Conservation (phyloP, 2,888 invertebrate genomes). For the Steinernema hermaphroditum region DNA sequence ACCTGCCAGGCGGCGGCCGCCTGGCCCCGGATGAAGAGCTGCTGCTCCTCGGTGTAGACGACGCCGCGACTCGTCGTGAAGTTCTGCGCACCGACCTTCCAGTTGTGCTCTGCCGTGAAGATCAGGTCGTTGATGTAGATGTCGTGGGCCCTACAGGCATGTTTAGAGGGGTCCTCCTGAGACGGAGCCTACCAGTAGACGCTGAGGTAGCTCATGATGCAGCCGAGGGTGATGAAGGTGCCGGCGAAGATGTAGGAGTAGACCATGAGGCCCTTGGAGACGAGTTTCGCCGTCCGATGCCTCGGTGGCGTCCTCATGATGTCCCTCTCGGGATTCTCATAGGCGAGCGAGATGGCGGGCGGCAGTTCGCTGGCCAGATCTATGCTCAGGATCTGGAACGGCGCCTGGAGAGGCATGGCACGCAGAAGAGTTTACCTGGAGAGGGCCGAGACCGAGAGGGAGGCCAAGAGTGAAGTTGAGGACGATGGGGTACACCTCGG, state of each 20-base stretch:
- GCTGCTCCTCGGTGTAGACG: conserved; percentile 52
- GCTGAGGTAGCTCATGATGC: conserved; percentile 57
- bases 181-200: conserved; percentile 57
- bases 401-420: background rate
- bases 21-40: conserved; percentile 61
- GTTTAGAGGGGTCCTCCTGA: background rate
- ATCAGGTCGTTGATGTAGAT: conserved; percentile 58
- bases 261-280: conserved; percentile 56
- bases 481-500: conserved; percentile 64
- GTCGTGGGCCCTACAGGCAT: conserved; percentile 51
- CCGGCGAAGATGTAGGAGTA: conserved; percentile 64
- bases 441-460: conserved; percentile 60
- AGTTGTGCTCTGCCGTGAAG: conserved; percentile 63
- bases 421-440: conserved; percentile 47
- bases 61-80: conserved; percentile 46
- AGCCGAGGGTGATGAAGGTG: conserved; percentile 61
- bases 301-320: conserved; percentile 64
- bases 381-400: conserved; percentile 57
- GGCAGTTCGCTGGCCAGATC: conserved; percentile 65
- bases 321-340: conserved; percentile 63
- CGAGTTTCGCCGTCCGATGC: conserved; percentile 50
- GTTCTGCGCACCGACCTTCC: conserved; percentile 53
- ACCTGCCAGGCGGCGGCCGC: conserved; percentile 66
- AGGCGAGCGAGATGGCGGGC: conserved; percentile 62
- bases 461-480: conserved; percentile 62